phyloP scores from a whole-genome alignment of 2,888 invertebrate species.

The Brassicogethes aeneus region DNA sequence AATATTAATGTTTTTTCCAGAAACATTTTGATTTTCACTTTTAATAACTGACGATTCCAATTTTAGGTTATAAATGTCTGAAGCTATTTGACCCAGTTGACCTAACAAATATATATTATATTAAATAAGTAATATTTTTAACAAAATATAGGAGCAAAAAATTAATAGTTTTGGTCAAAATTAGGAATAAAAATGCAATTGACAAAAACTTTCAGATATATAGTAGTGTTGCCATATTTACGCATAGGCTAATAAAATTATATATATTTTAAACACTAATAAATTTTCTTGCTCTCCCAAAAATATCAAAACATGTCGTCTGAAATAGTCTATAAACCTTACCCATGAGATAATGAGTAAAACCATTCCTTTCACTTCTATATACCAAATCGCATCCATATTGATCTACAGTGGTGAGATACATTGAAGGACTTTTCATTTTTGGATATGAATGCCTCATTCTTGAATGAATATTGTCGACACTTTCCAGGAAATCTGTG shows the following conservation, averaged over 20 bases:
- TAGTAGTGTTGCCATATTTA: no score
- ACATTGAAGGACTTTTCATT: slow-evolving; percentile 92
- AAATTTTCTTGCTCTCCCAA: no score
- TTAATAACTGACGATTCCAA: slow-evolving; percentile 66
- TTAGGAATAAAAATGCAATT: no score
- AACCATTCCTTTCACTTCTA: slow-evolving; percentile 71
- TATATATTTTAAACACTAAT: no score
- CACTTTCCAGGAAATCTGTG: slow-evolving; percentile 83
- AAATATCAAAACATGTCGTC: no score
- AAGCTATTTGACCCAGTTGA: slow-evolving; percentile 79
- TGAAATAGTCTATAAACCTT: no score
- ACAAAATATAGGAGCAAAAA: background rate
- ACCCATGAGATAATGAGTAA: slow-evolving; percentile 80
- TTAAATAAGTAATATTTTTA: background rate
- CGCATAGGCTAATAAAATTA: no score
- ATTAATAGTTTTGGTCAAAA: no score
- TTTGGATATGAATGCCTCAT: slow-evolving; percentile 89
- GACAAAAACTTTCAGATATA: no score
- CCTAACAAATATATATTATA: slow-evolving; percentile 43
- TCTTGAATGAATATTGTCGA: slow-evolving; percentile 86
- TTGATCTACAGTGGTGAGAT: slow-evolving; percentile 73
- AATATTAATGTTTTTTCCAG: slow-evolving; percentile 44
- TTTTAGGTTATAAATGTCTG: slow-evolving; percentile 66
- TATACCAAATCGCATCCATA: slow-evolving; percentile 81
- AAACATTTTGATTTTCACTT: slow-evolving; percentile 44